Conservation (phyloP, 2,797 vertebrate species). For the Champsocephalus gunnari region DNA sequence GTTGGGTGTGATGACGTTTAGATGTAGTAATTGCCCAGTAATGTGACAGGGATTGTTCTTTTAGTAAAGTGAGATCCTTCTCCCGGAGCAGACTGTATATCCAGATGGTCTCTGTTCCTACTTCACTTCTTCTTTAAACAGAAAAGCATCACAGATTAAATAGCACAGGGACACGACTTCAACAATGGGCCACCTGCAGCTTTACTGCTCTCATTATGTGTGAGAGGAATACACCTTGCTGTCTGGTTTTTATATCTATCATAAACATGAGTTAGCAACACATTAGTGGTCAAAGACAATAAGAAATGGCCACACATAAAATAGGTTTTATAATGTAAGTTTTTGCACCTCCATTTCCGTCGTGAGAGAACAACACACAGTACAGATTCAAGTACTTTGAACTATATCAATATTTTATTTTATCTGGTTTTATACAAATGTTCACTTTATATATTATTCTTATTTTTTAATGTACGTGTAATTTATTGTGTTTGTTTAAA, state of each 20-base stretch:
- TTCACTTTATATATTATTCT: too few species aligned
- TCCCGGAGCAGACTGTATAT: conserved; percentile 53
- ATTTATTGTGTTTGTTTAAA: too few species aligned
- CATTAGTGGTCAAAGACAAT: conserved; percentile 21
- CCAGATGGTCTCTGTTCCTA: conserved; percentile 73
- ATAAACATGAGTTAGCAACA: conserved; percentile 3
- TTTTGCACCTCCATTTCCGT: not conserved
- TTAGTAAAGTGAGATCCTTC: conserved; percentile 48
- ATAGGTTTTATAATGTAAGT: not conserved
- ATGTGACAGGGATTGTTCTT: conserved; percentile 51
- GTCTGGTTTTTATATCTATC: conserved; percentile 20
- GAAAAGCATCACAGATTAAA: conserved; percentile 31
- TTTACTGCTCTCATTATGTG: conserved; percentile 23
- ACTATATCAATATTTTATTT: too few species aligned
- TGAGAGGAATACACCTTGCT: conserved; percentile 27
- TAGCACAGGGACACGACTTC: conserved; percentile 16
- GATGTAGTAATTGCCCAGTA: not conserved
- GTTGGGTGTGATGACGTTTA: not conserved
- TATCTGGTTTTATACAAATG: too few species aligned
- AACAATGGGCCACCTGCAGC: conserved; percentile 21
- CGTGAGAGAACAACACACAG: not conserved
- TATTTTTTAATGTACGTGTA: too few species aligned
- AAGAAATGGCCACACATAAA: conserved; percentile 8
- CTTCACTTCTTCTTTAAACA: conserved; percentile 58
- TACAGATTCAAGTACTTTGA: not conserved